phyloP scores from a whole-genome alignment of 2,113 vertebrate genomes.

The Pelecanus crispus region DNA sequence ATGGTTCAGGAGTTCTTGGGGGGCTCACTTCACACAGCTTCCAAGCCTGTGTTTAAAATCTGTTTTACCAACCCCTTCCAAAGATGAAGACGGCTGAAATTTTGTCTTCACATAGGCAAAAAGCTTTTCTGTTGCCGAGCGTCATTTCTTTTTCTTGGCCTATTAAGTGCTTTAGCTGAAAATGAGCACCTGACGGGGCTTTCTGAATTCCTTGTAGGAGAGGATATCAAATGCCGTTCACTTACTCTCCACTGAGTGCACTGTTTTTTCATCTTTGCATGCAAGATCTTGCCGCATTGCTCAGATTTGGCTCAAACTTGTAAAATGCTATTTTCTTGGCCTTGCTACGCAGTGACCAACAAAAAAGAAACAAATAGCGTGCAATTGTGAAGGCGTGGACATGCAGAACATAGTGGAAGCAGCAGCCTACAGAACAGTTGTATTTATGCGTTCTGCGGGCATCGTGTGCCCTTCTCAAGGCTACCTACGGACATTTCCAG shows the following conservation, averaged over 20 bases:
- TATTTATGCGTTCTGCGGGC: background rate
- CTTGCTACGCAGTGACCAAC: background rate
- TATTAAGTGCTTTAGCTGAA: background rate
- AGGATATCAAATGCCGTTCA: background rate
- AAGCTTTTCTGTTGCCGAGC: constrained; percentile 32
- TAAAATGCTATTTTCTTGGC: background rate
- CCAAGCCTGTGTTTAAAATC: constrained; percentile 20
- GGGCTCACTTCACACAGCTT: background rate
- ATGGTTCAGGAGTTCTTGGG: background rate
- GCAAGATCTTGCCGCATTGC: background rate
- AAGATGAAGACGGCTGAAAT: constrained; percentile 28
- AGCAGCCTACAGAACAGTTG: background rate
- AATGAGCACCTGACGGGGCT: background rate
- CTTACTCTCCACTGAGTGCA: background rate
- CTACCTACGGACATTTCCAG: background rate
- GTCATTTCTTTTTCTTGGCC: background rate
- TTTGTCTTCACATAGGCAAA: background rate
- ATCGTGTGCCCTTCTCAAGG: background rate
- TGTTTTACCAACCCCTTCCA: constrained; percentile 4
- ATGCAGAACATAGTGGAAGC: background rate
- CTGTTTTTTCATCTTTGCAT: background rate
- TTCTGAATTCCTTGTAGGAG: background rate
- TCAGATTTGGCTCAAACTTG: background rate
- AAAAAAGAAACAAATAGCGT: background rate
- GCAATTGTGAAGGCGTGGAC: fast-evolving